These are phyloP conservation scores for Melitaea athalia DNA, from an alignment of 2,888 invertebrate species.

Conservation along the genomic window DNA sequence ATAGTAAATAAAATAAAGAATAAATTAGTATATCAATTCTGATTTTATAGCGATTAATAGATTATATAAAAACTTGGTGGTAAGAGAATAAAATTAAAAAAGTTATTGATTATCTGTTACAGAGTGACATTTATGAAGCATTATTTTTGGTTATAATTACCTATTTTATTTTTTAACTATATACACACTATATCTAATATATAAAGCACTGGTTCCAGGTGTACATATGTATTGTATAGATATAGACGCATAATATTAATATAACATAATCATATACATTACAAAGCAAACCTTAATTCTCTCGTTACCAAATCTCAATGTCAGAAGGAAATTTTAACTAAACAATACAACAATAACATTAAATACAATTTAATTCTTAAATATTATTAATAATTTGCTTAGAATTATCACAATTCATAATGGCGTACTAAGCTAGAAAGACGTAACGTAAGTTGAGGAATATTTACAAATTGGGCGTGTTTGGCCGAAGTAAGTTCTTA, in stretches of 20 bases:
- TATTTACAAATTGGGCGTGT: conserved; percentile 13
- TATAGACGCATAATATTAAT: neutral
- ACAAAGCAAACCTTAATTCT: neutral
- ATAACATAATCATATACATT: neutral
- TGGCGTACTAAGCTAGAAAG: conserved; percentile 40
- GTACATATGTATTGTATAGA: neutral
- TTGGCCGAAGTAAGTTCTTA: no score
- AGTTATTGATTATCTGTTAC: neutral
- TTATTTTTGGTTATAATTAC: neutral
- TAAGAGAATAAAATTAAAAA: neutral
- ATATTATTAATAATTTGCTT: conserved; percentile 31
- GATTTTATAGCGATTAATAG: neutral
- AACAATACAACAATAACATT: neutral
- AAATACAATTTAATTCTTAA: neutral
- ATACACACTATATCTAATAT: neutral
- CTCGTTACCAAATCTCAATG: conserved; percentile 2
- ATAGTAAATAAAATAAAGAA: neutral
- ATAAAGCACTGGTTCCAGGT: neutral
- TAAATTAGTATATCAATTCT: neutral
- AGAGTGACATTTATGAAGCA: neutral
- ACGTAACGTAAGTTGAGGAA: neutral
- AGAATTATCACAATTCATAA: conserved; percentile 51
- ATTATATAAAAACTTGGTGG: neutral
- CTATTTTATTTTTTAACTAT: neutral
- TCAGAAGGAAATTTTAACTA: neutral